These are phyloP conservation scores for Temnopleurus reevesii DNA, from an alignment of 53 echinoderm and acorn worm genomes.

Conservation along the genomic window DNA sequence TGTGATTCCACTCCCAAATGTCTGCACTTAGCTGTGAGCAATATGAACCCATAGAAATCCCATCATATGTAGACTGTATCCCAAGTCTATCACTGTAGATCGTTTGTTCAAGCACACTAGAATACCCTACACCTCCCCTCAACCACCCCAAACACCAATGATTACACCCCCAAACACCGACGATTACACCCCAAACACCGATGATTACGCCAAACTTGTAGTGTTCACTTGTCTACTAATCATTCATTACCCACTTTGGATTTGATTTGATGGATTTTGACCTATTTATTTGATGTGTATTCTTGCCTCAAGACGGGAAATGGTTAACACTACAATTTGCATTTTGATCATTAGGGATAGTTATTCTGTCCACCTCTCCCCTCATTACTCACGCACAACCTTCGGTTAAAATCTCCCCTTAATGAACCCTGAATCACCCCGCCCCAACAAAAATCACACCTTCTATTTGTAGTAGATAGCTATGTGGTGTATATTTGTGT, in stretches of 20 bases:
- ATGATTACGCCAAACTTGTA: not conserved
- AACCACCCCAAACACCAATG: not conserved
- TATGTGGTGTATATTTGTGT: not conserved
- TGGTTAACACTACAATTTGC: not conserved
- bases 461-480: constrained; percentile 20
- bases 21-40: constrained; percentile 2
- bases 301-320: not conserved
- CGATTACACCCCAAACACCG: too few species aligned
- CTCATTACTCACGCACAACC: constrained; percentile 4
- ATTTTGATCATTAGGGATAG: not conserved
- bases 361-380: not conserved
- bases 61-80: not conserved
- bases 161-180: not conserved
- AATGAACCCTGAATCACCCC: not conserved
- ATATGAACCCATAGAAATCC: not conserved
- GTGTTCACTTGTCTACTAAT: constrained; percentile 16
- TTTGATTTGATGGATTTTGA: not conserved
- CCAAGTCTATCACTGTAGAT: not conserved
- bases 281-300: not conserved
- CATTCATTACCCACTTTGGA: not conserved
- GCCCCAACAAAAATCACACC: not conserved
- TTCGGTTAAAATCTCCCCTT: constrained; percentile 4
- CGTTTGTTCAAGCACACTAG: not conserved
- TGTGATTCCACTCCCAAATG: not conserved
- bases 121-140: not conserved